Percentiles rank a stretch among this genome's conserved stretches.
Evolutionary conservation across 2,113 vertebrate genomes (phyloP).

Genomic region (Donacobius atricapilla): DNA sequence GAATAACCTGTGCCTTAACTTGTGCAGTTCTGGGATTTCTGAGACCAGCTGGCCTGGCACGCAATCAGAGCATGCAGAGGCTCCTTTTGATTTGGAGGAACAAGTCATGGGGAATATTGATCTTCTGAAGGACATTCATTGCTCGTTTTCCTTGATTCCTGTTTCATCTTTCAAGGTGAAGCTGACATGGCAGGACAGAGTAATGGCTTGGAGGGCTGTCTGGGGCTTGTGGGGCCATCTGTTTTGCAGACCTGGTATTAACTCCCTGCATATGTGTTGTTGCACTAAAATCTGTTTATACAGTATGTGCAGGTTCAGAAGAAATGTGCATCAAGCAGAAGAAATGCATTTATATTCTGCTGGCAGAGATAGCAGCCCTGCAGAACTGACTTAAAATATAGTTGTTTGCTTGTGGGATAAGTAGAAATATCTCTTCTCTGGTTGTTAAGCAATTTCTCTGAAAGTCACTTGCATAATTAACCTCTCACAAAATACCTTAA

Average conservation of each 20-base stretch:
- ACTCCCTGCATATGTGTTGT: not conserved
- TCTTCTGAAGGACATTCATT: not conserved
- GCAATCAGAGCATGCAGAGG: not conserved
- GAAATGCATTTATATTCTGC: conserved; percentile 3
- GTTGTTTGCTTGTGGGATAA: not conserved
- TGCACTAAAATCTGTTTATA: not conserved
- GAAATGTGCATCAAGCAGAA: not conserved
- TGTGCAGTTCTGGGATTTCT: accelerated
- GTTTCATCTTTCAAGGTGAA: not conserved
- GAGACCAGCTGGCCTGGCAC: not conserved
- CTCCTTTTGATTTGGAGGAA: not conserved
- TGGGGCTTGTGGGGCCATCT: conserved; percentile 10
- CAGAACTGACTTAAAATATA: not conserved
- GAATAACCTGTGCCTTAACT: not conserved
- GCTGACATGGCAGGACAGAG: not conserved
- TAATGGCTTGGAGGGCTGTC: not conserved
- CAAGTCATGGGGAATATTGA: not conserved
- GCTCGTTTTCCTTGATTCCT: not conserved
- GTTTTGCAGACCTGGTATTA: not conserved
- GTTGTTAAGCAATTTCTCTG: not conserved
- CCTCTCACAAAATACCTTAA: not conserved
- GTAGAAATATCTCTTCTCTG: not conserved
- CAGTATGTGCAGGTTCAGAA: not conserved
- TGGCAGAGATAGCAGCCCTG: not conserved
- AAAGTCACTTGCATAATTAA: not conserved